Conservation (phyloP, 2,113 vertebrate species). For the Sorex fumeus region DNA sequence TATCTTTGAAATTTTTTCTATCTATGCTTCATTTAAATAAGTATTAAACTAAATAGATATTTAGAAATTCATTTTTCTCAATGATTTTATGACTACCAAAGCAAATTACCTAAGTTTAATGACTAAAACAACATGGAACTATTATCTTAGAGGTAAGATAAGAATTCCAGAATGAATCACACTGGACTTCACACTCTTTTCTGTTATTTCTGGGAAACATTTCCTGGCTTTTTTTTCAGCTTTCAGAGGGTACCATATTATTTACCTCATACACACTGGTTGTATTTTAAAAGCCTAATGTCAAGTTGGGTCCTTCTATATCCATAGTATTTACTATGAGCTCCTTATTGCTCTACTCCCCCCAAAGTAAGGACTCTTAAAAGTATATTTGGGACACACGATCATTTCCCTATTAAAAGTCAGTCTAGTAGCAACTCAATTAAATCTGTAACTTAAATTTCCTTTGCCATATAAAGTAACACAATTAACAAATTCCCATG, state of each 20-base stretch:
- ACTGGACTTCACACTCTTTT: background rate
- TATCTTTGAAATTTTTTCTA: background rate
- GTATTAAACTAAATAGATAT: background rate
- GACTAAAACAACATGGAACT: background rate
- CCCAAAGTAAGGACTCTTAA: background rate
- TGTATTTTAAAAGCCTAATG: background rate
- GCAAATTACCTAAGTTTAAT: background rate
- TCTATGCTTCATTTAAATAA: background rate
- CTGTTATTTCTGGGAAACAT: background rate
- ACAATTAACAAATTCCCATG: background rate
- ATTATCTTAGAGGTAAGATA: background rate
- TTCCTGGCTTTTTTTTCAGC: background rate
- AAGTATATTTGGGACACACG: background rate
- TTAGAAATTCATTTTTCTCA: background rate
- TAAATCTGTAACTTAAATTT: background rate
- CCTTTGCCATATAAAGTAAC: background rate
- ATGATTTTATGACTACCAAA: background rate
- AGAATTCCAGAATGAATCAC: background rate
- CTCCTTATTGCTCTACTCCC: background rate
- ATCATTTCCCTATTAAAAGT: background rate
- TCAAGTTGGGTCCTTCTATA: background rate
- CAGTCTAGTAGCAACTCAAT: conserved; percentile 12
- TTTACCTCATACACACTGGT: background rate
- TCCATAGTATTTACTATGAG: background rate
- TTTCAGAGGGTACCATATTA: background rate